phyloP scores from a whole-genome alignment of 2,113 vertebrate species.

The Poeciliopsis occidentalis region DNA sequence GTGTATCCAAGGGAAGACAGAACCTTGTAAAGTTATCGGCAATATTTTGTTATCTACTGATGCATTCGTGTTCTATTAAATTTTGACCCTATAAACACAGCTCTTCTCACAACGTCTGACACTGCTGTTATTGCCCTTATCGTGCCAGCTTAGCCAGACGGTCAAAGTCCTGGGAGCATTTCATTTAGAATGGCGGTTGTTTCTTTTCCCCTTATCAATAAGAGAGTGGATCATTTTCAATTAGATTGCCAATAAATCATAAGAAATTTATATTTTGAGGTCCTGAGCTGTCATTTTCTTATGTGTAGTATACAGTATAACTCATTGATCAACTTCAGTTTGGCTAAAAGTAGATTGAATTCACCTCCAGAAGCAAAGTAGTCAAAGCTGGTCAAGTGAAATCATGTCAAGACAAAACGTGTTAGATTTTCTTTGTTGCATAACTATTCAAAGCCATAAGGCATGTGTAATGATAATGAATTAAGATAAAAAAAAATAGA shows the following conservation, averaged over 20 bases:
- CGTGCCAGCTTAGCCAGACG: slow-evolving; percentile 52
- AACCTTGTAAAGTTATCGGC: slow-evolving; percentile 7
- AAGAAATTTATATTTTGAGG: too few species aligned
- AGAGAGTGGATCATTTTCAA: not conserved
- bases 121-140: slow-evolving; percentile 53
- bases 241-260: not conserved
- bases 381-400: too few species aligned
- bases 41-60: slow-evolving; percentile 26
- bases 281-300: too few species aligned
- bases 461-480: too few species aligned
- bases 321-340: too few species aligned
- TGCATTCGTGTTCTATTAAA: slow-evolving; percentile 34
- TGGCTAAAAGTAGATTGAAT: too few species aligned
- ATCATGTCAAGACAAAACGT: too few species aligned
- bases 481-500: too few species aligned
- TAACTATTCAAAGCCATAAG: too few species aligned
- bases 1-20: not conserved
- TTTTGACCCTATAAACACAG: slow-evolving; percentile 40
- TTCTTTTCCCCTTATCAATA: not conserved
- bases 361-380: too few species aligned
- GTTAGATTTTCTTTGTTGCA: too few species aligned
- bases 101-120: slow-evolving; percentile 31
- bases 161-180: slow-evolving; percentile 55
- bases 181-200: not conserved
- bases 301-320: too few species aligned